phyloP scores from a whole-genome alignment of 2,113 vertebrate genomes.

The Coturnix japonica region DNA sequence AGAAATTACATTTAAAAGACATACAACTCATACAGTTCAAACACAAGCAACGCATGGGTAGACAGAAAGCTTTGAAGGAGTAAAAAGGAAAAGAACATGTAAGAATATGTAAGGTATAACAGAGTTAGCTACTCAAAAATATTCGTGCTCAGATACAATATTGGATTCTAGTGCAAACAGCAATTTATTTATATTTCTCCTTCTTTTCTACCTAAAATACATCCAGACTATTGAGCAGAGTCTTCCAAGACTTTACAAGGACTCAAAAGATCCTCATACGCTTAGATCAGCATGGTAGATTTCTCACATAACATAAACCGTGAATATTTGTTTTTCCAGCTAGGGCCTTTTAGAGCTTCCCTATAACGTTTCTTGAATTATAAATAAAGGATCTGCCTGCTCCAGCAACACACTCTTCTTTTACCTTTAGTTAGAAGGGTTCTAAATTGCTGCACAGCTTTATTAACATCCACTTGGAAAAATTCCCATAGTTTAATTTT shows the following conservation, averaged over 20 bases:
- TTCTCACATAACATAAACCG: background rate
- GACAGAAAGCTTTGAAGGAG: background rate
- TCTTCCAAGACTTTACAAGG: background rate
- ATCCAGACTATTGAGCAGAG: background rate
- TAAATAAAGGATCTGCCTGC: background rate
- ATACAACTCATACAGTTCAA: background rate
- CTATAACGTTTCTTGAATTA: background rate
- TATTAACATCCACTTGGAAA: constrained; percentile 88
- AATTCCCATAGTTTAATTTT: constrained; percentile 92
- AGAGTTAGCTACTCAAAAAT: background rate
- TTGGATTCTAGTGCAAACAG: background rate
- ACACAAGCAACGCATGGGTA: background rate
- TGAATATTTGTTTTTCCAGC: background rate
- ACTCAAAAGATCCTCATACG: background rate
- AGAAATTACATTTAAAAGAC: background rate
- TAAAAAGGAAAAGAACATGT: background rate
- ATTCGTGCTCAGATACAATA: background rate
- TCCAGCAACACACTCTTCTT: constrained; percentile 62
- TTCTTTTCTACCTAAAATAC: background rate
- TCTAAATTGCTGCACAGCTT: constrained; percentile 85
- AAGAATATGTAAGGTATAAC: too few relatives aligned
- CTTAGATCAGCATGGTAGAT: background rate
- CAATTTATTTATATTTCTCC: background rate
- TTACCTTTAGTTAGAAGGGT: constrained; percentile 81
- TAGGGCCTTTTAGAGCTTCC: background rate